Conservation (phyloP, 2,113 vertebrate species). For the Menura novaehollandiae region DNA sequence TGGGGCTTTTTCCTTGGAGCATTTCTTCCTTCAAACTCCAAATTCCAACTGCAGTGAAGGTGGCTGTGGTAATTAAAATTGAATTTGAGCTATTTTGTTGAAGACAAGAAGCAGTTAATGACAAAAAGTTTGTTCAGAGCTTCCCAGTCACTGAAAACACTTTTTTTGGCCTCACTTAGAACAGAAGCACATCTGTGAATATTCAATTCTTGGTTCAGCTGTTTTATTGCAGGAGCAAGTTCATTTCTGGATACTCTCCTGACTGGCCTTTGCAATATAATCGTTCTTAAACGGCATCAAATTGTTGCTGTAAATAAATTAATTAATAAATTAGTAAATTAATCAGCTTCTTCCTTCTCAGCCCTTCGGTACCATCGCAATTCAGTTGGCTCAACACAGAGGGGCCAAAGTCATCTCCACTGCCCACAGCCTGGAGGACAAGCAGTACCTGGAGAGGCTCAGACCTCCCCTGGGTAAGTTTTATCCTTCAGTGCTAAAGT, state of each 20-base stretch:
- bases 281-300: not conserved
- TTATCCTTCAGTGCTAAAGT: not conserved
- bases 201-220: not conserved
- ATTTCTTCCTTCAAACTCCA: not conserved
- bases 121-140: not conserved
- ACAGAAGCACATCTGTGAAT: not conserved
- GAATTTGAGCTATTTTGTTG: not conserved
- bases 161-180: not conserved
- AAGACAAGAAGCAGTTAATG: not conserved
- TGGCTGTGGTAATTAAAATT: not conserved
- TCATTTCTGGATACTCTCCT: not conserved
- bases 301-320: not conserved
- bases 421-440: constrained; percentile 80
- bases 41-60: not conserved
- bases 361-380: constrained; percentile 86
- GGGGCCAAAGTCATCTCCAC: constrained; percentile 90
- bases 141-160: not conserved
- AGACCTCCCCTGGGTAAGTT: constrained; percentile 81
- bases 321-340: fast-evolving
- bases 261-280: not conserved
- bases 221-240: not conserved
- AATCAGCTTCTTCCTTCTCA: constrained; percentile 21
- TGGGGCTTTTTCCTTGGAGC: not conserved
- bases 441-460: constrained; percentile 84
- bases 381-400: constrained; percentile 90